Evolutionary conservation across 2,797 vertebrate genomes (phyloP).

Genomic region (Cyclopterus lumpus): DNA sequence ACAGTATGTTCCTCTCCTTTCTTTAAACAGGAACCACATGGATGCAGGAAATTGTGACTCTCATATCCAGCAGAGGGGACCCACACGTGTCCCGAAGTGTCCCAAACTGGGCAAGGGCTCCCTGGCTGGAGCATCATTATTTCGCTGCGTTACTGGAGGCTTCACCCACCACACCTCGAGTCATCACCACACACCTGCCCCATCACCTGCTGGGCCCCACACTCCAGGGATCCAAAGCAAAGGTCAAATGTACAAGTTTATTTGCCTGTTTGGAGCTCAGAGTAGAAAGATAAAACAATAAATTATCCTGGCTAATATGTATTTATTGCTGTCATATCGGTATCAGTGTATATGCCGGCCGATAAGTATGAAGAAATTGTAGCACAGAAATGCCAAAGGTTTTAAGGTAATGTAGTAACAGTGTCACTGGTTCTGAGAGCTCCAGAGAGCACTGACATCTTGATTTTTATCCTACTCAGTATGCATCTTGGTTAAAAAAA

Average conservation of each 20-base stretch:
- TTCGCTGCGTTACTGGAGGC: conserved; percentile 58
- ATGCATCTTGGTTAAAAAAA: background rate
- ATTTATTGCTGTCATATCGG: background rate
- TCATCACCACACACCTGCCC: conserved; percentile 89
- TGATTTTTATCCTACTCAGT: background rate
- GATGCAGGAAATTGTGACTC: conserved; percentile 90
- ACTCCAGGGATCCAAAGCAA: conserved; percentile 83
- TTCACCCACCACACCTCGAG: conserved; percentile 55
- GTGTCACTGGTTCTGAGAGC: background rate
- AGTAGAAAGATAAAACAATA: background rate
- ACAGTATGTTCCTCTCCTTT: background rate
- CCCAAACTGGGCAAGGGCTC: conserved; percentile 88
- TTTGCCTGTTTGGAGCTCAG: background rate
- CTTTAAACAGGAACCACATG: conserved; percentile 88
- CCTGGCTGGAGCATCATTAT: conserved; percentile 91
- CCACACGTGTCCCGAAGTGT: conserved; percentile 69
- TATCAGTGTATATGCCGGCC: background rate
- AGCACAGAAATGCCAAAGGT: background rate
- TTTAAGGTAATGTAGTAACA: background rate
- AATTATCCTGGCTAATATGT: background rate
- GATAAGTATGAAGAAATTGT: background rate
- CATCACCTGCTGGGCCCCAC: conserved; percentile 76
- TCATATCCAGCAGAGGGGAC: conserved; percentile 83
- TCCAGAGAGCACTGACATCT: background rate
- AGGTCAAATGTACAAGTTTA: conserved; percentile 73